A percentile compares a stretch with the other conserved stretches of the same genome.
Conservation (phyloP, 2,113 vertebrate genomes). For the Pycnonotus jocosus region DNA sequence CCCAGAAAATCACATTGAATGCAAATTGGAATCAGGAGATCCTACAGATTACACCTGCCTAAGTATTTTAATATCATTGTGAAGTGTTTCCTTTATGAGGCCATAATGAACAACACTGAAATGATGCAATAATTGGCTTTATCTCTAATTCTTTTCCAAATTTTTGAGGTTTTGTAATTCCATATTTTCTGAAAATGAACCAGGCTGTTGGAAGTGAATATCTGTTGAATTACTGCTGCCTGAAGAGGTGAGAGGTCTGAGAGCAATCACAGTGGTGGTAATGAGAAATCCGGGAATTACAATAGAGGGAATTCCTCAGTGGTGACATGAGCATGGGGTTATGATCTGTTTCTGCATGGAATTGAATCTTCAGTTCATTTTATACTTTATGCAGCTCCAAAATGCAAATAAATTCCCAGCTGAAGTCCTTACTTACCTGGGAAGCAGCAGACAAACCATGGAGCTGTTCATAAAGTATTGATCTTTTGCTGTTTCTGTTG, state of each 20-base stretch:
- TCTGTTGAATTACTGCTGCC: not conserved
- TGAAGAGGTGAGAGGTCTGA: not conserved
- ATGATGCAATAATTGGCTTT: not conserved
- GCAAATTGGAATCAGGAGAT: not conserved
- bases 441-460: not conserved
- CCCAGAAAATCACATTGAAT: not conserved
- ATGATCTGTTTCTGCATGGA: not conserved
- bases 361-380: not conserved
- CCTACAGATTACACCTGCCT: not conserved
- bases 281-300: not conserved
- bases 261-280: not conserved
- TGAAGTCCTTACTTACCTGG: not conserved
- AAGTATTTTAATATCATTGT: not conserved
- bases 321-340: not conserved
- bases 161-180: not conserved
- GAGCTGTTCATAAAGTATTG: not conserved
- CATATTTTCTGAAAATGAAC: not conserved
- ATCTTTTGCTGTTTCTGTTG: not conserved
- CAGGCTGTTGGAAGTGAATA: conserved; percentile 55
- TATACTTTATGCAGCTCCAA: not conserved
- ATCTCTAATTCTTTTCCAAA: not conserved
- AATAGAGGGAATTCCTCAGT: not conserved
- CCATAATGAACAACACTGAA: not conserved
- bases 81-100: not conserved
- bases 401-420: not conserved